A percentile compares a stretch with the other conserved stretches of the same genome.
Evolutionary conservation across 1,140 invertebrate species (phyloP).

Genomic region (Antheraea mylitta): DNA sequence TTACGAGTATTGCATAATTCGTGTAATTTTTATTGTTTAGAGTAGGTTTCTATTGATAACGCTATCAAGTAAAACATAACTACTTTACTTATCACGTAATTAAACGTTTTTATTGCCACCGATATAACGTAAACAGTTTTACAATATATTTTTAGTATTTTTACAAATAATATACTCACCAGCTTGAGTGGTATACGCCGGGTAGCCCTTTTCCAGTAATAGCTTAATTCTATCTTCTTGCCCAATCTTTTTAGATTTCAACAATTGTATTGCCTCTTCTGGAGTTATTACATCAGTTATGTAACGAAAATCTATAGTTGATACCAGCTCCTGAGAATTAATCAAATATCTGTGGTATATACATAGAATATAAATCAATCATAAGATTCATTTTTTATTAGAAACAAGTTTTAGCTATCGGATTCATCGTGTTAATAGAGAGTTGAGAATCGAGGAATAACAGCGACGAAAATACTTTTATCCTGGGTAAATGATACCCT

Average conservation of each 20-base stretch:
- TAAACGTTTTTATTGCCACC: neutral
- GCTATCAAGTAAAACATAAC: neutral
- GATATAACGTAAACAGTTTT: neutral
- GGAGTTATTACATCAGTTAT: conserved; percentile 90
- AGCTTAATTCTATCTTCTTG: conserved; percentile 81
- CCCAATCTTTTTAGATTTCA: conserved; percentile 80
- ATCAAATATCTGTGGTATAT: neutral
- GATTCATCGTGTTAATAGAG: too few relatives aligned
- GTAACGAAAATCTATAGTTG: conserved; percentile 91
- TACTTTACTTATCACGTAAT: neutral
- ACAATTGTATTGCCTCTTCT: conserved; percentile 88
- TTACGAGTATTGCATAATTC: neutral
- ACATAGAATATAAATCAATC: neutral
- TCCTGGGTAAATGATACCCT: too few relatives aligned
- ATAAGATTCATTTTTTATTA: too few relatives aligned
- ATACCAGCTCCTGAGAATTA: conserved; percentile 83
- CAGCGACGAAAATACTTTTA: too few relatives aligned
- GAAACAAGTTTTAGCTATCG: too few relatives aligned
- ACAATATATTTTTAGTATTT: neutral
- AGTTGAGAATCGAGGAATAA: too few relatives aligned
- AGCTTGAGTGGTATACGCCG: conserved; percentile 89
- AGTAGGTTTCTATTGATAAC: neutral
- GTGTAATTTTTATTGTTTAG: neutral
- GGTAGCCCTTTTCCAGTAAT: conserved; percentile 83
- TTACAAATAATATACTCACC: conserved; percentile 59